phyloP scores from a whole-genome alignment of 30 jellyfish, hydroid and myxozoan species.

The Phacellophora camtschatica region DNA sequence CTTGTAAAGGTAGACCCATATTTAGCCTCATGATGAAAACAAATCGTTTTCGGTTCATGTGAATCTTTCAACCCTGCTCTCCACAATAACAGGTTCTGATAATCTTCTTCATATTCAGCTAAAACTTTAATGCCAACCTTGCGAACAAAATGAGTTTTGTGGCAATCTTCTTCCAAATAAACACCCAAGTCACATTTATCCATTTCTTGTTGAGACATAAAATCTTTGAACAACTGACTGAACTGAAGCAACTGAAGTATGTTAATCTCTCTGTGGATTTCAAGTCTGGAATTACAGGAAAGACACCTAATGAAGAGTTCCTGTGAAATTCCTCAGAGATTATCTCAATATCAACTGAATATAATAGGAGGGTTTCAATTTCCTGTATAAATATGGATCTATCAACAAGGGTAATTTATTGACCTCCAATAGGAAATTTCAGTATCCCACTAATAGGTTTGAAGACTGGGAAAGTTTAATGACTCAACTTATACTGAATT shows the following conservation, averaged over 20 bases:
- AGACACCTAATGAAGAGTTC: neutral
- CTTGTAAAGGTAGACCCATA: neutral
- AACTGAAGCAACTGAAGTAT: neutral
- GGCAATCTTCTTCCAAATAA: neutral
- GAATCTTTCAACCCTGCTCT: neutral
- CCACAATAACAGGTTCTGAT: neutral
- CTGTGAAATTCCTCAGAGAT: neutral
- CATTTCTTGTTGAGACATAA: neutral
- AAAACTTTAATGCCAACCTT: neutral
- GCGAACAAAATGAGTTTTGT: neutral
- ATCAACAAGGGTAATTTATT: neutral
- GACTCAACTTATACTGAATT: no score
- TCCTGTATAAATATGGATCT: neutral
- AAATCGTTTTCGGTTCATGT: neutral
- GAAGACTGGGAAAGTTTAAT: no score
- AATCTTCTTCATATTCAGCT: neutral
- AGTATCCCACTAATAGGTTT: neutral
- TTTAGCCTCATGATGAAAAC: neutral
- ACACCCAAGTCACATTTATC: neutral
- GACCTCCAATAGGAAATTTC: neutral
- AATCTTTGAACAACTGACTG: neutral
- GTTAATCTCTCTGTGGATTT: neutral
- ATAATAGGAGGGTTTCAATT: neutral
- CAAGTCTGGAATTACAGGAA: neutral
- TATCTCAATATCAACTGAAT: neutral